A percentile compares a stretch with the other conserved stretches of the same genome.
phyloP scores from a whole-genome alignment of 1,140 invertebrate species.

The Brachionus sp. region DNA sequence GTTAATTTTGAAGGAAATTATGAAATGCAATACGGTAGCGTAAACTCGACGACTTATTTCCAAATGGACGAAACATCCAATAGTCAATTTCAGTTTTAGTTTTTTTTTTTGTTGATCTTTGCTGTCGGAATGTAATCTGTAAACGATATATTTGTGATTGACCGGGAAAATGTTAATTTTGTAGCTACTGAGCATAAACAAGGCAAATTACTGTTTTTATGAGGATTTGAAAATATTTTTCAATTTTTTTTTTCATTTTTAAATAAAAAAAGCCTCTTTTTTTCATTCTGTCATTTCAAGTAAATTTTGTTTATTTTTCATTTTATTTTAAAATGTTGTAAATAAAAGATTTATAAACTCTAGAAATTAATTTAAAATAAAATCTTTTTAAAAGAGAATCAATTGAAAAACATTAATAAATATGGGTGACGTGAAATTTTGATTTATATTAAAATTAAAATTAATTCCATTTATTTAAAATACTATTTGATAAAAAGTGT shows the following conservation, averaged over 20 bases:
- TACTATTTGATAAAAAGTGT: too few species aligned
- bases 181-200: not conserved
- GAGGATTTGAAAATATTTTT: not conserved
- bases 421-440: too few species aligned
- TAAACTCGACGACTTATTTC: not conserved
- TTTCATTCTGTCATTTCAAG: not conserved
- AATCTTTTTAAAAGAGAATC: too few species aligned
- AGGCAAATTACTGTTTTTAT: not conserved
- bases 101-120: not conserved
- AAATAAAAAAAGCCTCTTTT: not conserved
- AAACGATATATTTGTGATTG: not conserved
- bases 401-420: too few species aligned
- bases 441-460: too few species aligned
- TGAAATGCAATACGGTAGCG: not conserved
- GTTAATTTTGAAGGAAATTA: not conserved
- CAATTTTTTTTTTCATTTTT: not conserved
- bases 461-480: too few species aligned
- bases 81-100: constrained; percentile 39
- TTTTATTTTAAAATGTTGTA: not conserved
- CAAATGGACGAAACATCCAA: constrained; percentile 28
- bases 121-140: not conserved
- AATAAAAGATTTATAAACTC: not conserved
- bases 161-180: not conserved
- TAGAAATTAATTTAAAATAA: not conserved
- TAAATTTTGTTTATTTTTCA: not conserved